Percentiles rank a stretch among this genome's conserved stretches.
Evolutionary conservation across 23 tunicate genomes (phyloP).

Genomic region (Trididemnum clinides): DNA sequence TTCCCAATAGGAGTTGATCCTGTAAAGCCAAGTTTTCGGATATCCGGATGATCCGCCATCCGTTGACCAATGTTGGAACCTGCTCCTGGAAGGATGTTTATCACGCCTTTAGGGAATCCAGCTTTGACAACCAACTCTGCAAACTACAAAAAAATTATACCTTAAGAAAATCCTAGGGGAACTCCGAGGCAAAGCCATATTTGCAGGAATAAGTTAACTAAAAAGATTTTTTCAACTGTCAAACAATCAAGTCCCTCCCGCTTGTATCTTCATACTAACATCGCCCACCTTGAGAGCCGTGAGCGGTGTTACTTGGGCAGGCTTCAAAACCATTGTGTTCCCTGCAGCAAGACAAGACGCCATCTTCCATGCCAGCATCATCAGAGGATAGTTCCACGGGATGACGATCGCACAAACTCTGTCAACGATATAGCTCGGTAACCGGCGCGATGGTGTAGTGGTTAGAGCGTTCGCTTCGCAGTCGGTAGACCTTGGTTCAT

Average conservation of each 20-base stretch:
- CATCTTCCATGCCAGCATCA: slow-evolving; percentile 99
- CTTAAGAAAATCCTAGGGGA: background rate
- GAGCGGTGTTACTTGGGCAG: slow-evolving; percentile 96
- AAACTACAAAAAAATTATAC: slow-evolving; percentile 42
- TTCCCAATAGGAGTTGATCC: slow-evolving; percentile 97
- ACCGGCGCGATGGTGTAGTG: too few species aligned
- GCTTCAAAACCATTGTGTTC: slow-evolving; percentile 92
- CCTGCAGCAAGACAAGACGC: slow-evolving; percentile 97
- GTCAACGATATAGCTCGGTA: too few species aligned
- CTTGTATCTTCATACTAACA: too few species aligned
- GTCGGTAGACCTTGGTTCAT: too few species aligned
- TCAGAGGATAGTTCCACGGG: slow-evolving; percentile 96
- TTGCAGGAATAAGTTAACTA: too few species aligned
- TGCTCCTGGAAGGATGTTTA: slow-evolving; percentile 94
- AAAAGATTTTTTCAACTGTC: too few species aligned
- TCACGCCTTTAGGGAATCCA: slow-evolving; percentile 95
- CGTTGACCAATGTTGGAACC: slow-evolving; percentile 92
- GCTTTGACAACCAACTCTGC: slow-evolving; percentile 95
- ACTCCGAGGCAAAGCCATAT: too few species aligned
- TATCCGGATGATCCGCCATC: slow-evolving; percentile 96
- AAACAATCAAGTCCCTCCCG: too few species aligned
- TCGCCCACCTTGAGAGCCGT: slow-evolving; percentile 79
- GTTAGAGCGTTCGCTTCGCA: too few species aligned
- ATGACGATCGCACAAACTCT: slow-evolving; percentile 96
- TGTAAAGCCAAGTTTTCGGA: slow-evolving; percentile 94